Conservation (phyloP, 2,888 invertebrate genomes). For the Ctena decussata region DNA sequence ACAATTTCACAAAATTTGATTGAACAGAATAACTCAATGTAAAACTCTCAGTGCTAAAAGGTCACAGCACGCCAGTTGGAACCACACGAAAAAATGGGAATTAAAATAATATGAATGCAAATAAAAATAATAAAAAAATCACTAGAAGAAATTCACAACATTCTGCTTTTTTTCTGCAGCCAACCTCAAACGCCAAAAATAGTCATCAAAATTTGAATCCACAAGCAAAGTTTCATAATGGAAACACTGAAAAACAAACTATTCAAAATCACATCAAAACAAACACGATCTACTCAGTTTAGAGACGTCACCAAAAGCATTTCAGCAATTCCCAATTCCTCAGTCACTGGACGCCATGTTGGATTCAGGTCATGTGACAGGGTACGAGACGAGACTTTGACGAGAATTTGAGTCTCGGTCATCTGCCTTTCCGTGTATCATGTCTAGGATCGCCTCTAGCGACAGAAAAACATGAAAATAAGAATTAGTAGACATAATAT, state of each 20-base stretch:
- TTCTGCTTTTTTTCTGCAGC: constrained; percentile 33
- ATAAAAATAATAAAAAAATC: constrained; percentile 52
- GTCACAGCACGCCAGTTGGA: constrained; percentile 55
- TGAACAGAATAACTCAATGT: constrained; percentile 52
- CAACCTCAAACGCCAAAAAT: constrained; percentile 30
- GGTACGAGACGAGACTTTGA: constrained; percentile 19
- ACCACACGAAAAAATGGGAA: constrained; percentile 65
- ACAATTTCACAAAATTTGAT: constrained; percentile 69
- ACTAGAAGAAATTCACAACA: constrained; percentile 61
- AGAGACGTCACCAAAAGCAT: constrained; percentile 58
- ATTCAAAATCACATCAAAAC: constrained; percentile 60
- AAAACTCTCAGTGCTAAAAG: constrained; percentile 55
- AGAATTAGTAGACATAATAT: not conserved
- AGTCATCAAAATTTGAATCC: not conserved
- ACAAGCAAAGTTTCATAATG: not conserved
- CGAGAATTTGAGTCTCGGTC: constrained; percentile 12
- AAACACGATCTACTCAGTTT: constrained; percentile 58
- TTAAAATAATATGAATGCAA: constrained; percentile 65
- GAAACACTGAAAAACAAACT: constrained; percentile 48
- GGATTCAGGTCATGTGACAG: constrained; percentile 29
- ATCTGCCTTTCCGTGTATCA: not conserved
- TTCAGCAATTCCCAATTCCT: constrained; percentile 17
- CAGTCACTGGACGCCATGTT: constrained; percentile 53
- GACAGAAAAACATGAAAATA: constrained; percentile 15
- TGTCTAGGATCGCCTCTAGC: constrained; percentile 3